Evolutionary conservation across 2,113 vertebrate genomes (phyloP), one percentile per base, ranked within the genome.

Genomic region (Nothobranchius kuhntae): DNA sequence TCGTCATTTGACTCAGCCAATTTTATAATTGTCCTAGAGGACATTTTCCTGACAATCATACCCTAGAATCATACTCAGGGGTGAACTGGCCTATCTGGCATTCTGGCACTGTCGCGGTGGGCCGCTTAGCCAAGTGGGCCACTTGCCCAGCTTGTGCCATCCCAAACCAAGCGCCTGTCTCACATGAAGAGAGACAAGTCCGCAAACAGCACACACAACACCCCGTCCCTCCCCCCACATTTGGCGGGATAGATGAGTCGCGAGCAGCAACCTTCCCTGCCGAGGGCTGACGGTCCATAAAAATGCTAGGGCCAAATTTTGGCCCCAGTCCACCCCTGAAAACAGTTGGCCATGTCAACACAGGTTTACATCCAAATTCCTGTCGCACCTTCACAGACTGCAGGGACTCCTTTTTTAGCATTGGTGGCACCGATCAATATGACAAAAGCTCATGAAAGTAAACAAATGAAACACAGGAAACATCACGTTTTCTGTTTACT

Each of bases 341-440:
- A 82, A 75, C 30, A n/a, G 63, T 62, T 52, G 73, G 80, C 82
- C 91, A 24, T 89, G 90, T 90, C 61, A 6, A 73, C 67, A 89
- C 91, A 86, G 80, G 92, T 65, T 67, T 65, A 74, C 78, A 77
- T 88, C 79, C 67, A 68, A 85, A 89, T 88, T 86, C 83, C 84
- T 67, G 83, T 87, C 90, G 63, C 88, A 46, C 91, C 92, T 87
- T 88, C 80, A 42, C 17, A 77, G 52, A 4, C 38, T 40, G 38
- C 81, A 85, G 68, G 73, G 76, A 83, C 82, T 73, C n/a, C 1
- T 53, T 77, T 69, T 77, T 57, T 75, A 66, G 70, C 75, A 79
- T 81, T 62, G 58, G 72, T 84, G 82, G 62, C 68, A 81, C 61
- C 84, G 71, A 81, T 70, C 81, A 57, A 64, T 40, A 64, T 21